Evolutionary conservation across 2,113 vertebrate species (phyloP), one percentile per base, ranked within the genome.

Genomic region (Albula goreensis): DNA sequence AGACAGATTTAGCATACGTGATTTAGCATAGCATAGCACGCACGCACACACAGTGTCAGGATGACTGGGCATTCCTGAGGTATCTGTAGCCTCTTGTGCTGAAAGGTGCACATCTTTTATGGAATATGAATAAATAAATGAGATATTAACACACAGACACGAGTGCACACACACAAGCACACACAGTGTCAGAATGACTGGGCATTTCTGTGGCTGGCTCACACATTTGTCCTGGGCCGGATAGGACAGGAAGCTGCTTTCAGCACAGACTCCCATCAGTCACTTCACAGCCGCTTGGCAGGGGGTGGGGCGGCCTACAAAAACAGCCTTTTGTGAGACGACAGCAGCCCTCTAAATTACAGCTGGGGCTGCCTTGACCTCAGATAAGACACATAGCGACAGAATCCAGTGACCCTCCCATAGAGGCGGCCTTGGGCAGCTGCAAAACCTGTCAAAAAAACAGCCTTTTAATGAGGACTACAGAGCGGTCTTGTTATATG

Each of bases 91-190:
- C 31, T 41, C 31, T 41, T 1, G 31, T 41, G 31, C 31, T 41
- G 31, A 41, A 41, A 41, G 31, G 31, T 41, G 31, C 31, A 41
- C 31, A 41, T 41, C 31, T 41, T 41, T 41, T 41, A 41, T 41
- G 31, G 31, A 41, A 41, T 41, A 41, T 41, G 31, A 41, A 41
- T 41, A 41, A 41, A 41, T 41, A 41, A 41, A 41, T 11, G 66
- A 5, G 31, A 12, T 49, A 70, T 13, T n/a, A 8, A 31, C 70
- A 25, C n/a, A 80, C 0, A 79, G 15, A 25, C 56, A 80, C 48
- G 84, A 56, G 70, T 78, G 81, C 53, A 87, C 78, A 84, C 86
- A 48, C 82, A 84, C 53, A 87, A 56, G 81, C 86, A 48, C 82
- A 84, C 74, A 78, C 80, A 86, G 5, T 48, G 1, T 48, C 80